These are phyloP conservation scores for Potorous gilbertii DNA, from an alignment of 2,797 vertebrate species.

Conservation along the genomic window DNA sequence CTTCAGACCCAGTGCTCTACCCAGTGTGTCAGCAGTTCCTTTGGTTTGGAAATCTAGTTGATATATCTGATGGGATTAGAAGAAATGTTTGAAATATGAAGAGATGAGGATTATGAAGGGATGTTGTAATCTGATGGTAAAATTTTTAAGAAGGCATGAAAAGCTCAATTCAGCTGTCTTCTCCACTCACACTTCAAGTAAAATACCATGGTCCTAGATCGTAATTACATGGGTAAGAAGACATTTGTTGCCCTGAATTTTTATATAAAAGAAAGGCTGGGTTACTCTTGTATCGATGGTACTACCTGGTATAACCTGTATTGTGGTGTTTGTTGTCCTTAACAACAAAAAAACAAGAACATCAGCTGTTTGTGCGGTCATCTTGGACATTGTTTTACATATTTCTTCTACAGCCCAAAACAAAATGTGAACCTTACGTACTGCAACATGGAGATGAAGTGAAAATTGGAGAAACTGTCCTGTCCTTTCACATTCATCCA, in stretches of 20 bases:
- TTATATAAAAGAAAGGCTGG: not conserved
- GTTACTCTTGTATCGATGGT: not conserved
- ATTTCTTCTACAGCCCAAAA: constrained; percentile 91
- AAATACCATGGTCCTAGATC: not conserved
- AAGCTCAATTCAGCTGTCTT: constrained; percentile 3
- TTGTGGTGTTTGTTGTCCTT: constrained; percentile 13
- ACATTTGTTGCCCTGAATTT: not conserved
- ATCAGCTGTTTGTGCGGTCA: not conserved
- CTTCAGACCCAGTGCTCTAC: not conserved
- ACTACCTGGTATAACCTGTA: not conserved
- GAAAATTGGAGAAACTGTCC: constrained; percentile 96
- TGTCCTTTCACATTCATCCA: constrained; percentile 98
- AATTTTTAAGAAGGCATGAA: not conserved
- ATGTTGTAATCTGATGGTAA: not conserved
- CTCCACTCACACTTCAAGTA: not conserved
- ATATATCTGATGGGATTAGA: constrained; percentile 5
- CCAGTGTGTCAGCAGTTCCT: not conserved
- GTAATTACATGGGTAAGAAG: not conserved
- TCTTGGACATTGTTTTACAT: constrained; percentile 56
- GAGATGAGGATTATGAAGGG: not conserved
- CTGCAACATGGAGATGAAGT: constrained; percentile 97
- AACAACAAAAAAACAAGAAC: not conserved
- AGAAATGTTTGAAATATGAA: not conserved
- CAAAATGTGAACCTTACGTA: constrained; percentile 91
- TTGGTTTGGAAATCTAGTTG: not conserved